These are phyloP conservation scores for Acholoe squamosa DNA, from an alignment of 2,888 invertebrate species.

Conservation along the genomic window DNA sequence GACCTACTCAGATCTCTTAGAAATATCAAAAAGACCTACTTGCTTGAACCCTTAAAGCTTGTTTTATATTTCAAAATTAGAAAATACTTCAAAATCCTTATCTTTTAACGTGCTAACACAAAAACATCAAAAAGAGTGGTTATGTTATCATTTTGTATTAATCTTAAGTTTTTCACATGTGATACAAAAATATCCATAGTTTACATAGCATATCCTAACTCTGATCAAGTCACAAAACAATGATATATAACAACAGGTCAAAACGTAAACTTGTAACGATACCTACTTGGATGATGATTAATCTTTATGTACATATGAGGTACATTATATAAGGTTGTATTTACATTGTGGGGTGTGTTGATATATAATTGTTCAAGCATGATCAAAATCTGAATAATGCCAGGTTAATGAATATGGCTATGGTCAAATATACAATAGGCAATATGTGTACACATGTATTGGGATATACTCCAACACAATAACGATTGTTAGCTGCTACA, in stretches of 20 bases:
- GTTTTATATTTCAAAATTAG: too few species aligned
- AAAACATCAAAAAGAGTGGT: slow-evolving; percentile 35
- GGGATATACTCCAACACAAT: neutral
- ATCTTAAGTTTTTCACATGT: slow-evolving; percentile 1
- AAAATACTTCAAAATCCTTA: too few species aligned
- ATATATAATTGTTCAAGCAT: slow-evolving; percentile 42
- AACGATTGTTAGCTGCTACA: neutral
- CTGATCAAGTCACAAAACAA: neutral
- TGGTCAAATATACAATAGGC: neutral
- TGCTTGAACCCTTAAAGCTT: too few species aligned
- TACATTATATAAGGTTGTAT: slow-evolving; percentile 4
- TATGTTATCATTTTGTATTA: slow-evolving; percentile 35
- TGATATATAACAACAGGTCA: slow-evolving; percentile 17
- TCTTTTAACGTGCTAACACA: too few species aligned
- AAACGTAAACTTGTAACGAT: slow-evolving; percentile 13
- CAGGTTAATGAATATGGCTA: neutral
- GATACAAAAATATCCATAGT: slow-evolving; percentile 43
- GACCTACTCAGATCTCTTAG: too few species aligned
- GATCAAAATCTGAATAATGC: neutral
- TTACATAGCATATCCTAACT: neutral
- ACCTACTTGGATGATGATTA: slow-evolving; percentile 12
- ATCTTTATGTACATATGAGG: slow-evolving; percentile 54
- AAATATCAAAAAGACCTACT: too few species aligned
- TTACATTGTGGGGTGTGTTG: slow-evolving; percentile 16
- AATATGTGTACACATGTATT: too few species aligned